These are phyloP conservation scores for Apotomis betuletana DNA, from an alignment of 2,888 invertebrate genomes.

Conservation along the genomic window DNA sequence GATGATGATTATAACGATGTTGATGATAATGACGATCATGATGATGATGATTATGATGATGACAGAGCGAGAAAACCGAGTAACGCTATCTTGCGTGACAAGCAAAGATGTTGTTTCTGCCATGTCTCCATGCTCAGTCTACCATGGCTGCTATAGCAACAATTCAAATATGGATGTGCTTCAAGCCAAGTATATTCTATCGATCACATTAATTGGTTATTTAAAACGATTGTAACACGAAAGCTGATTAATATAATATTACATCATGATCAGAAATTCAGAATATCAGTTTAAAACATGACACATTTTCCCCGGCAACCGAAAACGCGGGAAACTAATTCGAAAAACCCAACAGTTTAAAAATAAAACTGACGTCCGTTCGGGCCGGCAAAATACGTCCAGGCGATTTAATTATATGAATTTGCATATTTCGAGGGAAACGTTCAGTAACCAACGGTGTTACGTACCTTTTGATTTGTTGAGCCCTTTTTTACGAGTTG, in stretches of 20 bases:
- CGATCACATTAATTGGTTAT: too few species aligned
- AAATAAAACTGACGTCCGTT: conserved; percentile 63
- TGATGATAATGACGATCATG: too few species aligned
- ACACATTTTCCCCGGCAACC: neutral
- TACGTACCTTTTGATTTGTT: conserved; percentile 64
- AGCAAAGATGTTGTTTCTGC: too few species aligned
- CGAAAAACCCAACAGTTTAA: conserved; percentile 40
- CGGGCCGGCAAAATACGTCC: conserved; percentile 60
- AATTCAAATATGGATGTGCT: too few species aligned
- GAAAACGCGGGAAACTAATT: conserved; percentile 33
- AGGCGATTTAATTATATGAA: conserved; percentile 69
- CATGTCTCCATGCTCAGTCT: too few species aligned
- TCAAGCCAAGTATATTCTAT: too few species aligned
- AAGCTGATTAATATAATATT: neutral
- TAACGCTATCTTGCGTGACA: too few species aligned
- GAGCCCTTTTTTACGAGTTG: conserved; percentile 55
- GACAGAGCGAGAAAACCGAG: too few species aligned
- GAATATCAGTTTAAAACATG: neutral
- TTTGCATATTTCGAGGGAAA: conserved; percentile 70
- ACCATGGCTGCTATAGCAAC: too few species aligned
- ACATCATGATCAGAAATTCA: neutral
- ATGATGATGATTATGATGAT: too few species aligned
- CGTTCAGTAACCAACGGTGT: conserved; percentile 54
- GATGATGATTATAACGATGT: too few species aligned
- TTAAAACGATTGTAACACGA: neutral